Conservation (phyloP, 2,888 invertebrate species). For the Melikaiella ostensackeni region DNA sequence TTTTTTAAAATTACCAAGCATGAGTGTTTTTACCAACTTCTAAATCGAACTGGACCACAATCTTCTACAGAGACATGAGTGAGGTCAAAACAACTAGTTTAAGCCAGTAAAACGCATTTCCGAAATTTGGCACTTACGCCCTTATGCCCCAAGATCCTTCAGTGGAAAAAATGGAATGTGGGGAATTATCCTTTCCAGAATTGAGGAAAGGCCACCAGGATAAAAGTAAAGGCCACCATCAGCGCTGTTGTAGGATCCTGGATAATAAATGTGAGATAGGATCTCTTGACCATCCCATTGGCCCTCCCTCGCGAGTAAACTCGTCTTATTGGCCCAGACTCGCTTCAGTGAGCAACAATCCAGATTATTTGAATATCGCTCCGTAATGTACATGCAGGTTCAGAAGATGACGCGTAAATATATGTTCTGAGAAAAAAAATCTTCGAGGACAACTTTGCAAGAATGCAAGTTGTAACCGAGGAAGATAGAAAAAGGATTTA, state of each 20-base stretch:
- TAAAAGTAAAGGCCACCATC: conserved; percentile 2
- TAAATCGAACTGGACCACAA: too few species aligned
- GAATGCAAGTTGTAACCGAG: too few species aligned
- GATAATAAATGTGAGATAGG: conserved; percentile 61
- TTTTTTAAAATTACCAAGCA: too few species aligned
- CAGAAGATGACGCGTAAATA: conserved; percentile 51
- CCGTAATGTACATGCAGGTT: conserved; percentile 45
- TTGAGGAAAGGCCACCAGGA: too few species aligned
- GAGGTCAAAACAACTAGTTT: too few species aligned
- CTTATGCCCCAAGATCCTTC: too few species aligned
- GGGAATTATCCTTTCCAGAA: too few species aligned
- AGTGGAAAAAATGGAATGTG: too few species aligned
- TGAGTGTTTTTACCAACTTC: too few species aligned
- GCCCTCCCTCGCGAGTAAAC: neutral
- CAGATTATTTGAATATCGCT: conserved; percentile 63
- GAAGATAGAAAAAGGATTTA: neutral
- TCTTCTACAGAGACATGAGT: too few species aligned
- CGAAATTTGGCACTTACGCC: too few species aligned
- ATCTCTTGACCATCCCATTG: conserved; percentile 45
- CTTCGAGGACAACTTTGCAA: conserved; percentile 30
- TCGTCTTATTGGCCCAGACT: conserved; percentile 52
- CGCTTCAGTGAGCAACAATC: conserved; percentile 58
- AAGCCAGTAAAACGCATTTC: too few species aligned
- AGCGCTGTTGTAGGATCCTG: conserved; percentile 31
- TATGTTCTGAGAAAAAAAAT: conserved; percentile 37